A percentile compares a stretch with the other conserved stretches of the same genome.
Evolutionary conservation across 1,140 invertebrate genomes (phyloP).

Genomic region (Cyphomyrmex costatus): DNA sequence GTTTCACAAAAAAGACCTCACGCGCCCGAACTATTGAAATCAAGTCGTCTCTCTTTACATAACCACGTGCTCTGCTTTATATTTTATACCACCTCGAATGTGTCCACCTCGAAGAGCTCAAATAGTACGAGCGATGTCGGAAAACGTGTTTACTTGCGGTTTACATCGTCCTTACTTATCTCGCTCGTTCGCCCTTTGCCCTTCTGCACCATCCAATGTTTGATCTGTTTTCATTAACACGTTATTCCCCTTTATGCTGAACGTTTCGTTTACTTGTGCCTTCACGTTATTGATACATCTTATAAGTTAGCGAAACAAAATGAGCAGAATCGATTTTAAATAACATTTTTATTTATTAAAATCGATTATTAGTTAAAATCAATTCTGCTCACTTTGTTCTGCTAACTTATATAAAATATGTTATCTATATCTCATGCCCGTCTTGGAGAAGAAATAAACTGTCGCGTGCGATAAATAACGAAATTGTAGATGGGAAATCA

Average conservation of each 20-base stretch:
- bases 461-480: background rate
- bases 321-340: too few relatives aligned
- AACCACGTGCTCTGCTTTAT: background rate
- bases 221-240: constrained; percentile 49
- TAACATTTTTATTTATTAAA: too few relatives aligned
- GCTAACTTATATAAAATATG: too few relatives aligned
- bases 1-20: constrained; percentile 32
- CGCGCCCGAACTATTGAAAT: constrained; percentile 27
- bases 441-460: background rate
- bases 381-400: too few relatives aligned
- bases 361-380: too few relatives aligned
- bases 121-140: background rate
- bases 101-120: constrained; percentile 21
- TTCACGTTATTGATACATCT: constrained; percentile 21
- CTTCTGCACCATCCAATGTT: constrained; percentile 17
- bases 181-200: background rate
- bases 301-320: too few relatives aligned
- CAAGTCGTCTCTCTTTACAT: background rate
- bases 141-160: constrained; percentile 45
- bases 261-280: background rate
- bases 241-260: constrained; percentile 24
- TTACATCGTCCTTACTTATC: background rate
- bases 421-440: background rate
- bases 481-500: background rate
- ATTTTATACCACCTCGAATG: background rate